These are phyloP conservation scores for Lochmaea crataegi DNA, from an alignment of 2,888 invertebrate species.

Conservation along the genomic window DNA sequence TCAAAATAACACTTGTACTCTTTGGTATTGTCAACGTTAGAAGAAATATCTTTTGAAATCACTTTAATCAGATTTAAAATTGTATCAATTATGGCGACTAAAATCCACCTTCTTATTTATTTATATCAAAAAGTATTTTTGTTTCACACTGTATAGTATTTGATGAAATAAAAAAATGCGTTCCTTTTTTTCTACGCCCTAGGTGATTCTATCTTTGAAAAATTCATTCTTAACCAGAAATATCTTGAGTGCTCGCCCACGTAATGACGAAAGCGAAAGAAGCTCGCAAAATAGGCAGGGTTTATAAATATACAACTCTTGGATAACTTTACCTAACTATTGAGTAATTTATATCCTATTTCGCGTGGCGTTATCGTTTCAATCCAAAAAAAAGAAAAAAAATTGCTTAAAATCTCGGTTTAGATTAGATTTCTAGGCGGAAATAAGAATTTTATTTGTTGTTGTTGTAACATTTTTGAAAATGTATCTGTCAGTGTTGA, in stretches of 20 bases:
- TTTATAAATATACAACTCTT: conserved; percentile 29
- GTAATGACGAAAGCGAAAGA: conserved; percentile 32
- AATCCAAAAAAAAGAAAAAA: conserved; percentile 19
- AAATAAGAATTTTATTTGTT: not conserved
- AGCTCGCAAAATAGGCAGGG: conserved; percentile 25
- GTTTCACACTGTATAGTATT: too few relatives aligned
- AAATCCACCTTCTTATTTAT: too few relatives aligned
- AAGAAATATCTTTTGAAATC: too few relatives aligned
- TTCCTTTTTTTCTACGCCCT: not conserved
- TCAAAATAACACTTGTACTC: too few relatives aligned
- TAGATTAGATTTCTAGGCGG: not conserved
- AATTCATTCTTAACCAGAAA: conserved; percentile 36
- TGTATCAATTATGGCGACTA: too few relatives aligned
- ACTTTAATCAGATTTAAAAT: too few relatives aligned
- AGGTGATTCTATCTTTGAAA: conserved; percentile 31
- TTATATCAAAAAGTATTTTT: too few relatives aligned
- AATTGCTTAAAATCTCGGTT: conserved; percentile 11
- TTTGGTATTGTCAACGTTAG: too few relatives aligned
- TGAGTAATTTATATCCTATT: conserved; percentile 27
- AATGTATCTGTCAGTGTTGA: not conserved
- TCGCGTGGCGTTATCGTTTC: conserved; percentile 4
- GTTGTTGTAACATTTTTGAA: not conserved
- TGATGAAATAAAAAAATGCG: not conserved
- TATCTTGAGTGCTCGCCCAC: conserved; percentile 37
- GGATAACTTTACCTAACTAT: conserved; percentile 31